Base-by-base conservation (phyloP, 2,113 vertebrate genomes). In the Toxotes jaculatrix region DNA sequence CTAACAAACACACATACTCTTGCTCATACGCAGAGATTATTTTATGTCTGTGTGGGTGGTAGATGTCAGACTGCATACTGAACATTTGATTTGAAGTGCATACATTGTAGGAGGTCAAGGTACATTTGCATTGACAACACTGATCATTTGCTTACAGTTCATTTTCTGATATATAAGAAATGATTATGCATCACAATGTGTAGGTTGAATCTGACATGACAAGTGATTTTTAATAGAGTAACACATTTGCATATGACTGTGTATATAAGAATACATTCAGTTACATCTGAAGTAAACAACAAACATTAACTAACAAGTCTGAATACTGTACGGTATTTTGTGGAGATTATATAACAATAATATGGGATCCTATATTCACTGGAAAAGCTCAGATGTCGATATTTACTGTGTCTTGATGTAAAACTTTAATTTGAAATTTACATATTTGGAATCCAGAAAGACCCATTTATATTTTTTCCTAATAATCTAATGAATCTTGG, bases 161-260 rank as follows among this genome's bases (percentile, higher is more conserved):
- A 17, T 67, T 56, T 57, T 21, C 19, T 40, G 7, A 60, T 32
- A 4, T 59, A 16, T 19, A 36, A 63, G 7, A 2, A 57, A 62
- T 62, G 13, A 62, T 43, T 43, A 72, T 13, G 5, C 14, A 67
- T 68, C 47, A 45, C 3, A 36, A n/a, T 36, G 10, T 66, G 61
- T 34, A 49, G 74, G 55, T 27, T 79, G 42, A 79, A 11, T 80
- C 51, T 34, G 36, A 80, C 27, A 65, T n/a, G 56, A 55, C 12
- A 45, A 45, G 45, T 49, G 1, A 53, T 60, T 65, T 79, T 27
- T 27, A 27, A 27, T 27, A 27, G 27, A 27, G 27, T 27, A 27
- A 27, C 27, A 27, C 2, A 0, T 64, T 27, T 23, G 34, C n/a
- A 40, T 55, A 42, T 61, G 59, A 14, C 49, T 23, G 9, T 45